These are phyloP conservation scores for Passer domesticus DNA, from an alignment of 2,113 vertebrate species.

Conservation along the genomic window DNA sequence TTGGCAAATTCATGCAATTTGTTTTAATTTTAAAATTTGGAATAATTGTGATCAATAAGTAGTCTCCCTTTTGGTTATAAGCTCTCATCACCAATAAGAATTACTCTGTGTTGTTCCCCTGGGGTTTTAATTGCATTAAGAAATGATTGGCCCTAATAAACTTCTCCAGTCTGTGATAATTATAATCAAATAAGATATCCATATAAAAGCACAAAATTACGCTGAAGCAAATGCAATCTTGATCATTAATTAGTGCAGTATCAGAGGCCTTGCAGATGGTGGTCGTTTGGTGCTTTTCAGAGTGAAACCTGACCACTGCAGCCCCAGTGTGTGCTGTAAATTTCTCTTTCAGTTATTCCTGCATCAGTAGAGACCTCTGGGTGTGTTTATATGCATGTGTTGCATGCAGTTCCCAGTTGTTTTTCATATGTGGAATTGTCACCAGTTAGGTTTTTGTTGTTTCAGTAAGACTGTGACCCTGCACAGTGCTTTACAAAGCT, in stretches of 20 bases:
- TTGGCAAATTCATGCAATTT: slow-evolving; percentile 36
- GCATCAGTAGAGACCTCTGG: not conserved
- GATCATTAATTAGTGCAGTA: slow-evolving; percentile 74
- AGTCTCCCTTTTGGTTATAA: slow-evolving; percentile 56
- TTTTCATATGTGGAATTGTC: not conserved
- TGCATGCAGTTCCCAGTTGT: not conserved
- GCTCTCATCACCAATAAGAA: slow-evolving; percentile 65
- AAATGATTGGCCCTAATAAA: slow-evolving; percentile 76
- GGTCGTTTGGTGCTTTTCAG: slow-evolving; percentile 9
- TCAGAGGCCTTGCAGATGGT: slow-evolving; percentile 50
- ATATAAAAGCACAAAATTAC: slow-evolving; percentile 70
- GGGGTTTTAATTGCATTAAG: slow-evolving; percentile 76
- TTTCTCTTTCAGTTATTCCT: not conserved
- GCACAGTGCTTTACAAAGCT: not conserved
- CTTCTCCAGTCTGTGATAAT: slow-evolving; percentile 74
- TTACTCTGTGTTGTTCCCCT: slow-evolving; percentile 66
- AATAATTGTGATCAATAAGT: slow-evolving; percentile 53
- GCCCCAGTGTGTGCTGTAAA: not conserved
- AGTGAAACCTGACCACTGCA: not conserved
- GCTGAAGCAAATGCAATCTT: slow-evolving; percentile 68
- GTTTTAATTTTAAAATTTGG: slow-evolving; percentile 64
- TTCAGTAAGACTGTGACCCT: not conserved
- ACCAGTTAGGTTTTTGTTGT: not conserved
- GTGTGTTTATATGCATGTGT: not conserved
- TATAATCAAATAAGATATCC: slow-evolving; percentile 74